Evolutionary conservation across 2,797 vertebrate genomes (phyloP).

Genomic region (Tolypeutes matacus): DNA sequence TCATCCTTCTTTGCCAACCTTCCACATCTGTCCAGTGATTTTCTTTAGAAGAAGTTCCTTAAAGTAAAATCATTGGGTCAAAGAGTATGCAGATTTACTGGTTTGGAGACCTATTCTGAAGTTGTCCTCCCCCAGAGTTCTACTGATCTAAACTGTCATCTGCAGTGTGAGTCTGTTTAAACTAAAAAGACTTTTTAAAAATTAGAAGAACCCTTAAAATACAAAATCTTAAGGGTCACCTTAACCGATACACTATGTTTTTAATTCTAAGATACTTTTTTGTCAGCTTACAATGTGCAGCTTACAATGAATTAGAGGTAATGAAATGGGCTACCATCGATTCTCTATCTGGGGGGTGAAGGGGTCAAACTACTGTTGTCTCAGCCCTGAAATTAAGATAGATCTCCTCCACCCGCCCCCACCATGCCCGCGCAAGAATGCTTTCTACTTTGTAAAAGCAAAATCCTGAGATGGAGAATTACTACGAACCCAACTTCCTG

Average conservation of each 20-base stretch:
- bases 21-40: background rate
- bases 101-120: background rate
- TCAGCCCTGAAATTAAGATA: background rate
- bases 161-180: background rate
- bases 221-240: background rate
- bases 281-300: background rate
- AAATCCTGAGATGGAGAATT: conserved; percentile 9
- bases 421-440: background rate
- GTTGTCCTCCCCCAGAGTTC: background rate
- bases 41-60: conserved; percentile 28
- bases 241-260: conserved; percentile 9
- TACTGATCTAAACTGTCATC: background rate
- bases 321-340: background rate
- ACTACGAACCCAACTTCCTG: conserved; percentile 3
- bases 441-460: background rate
- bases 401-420: background rate
- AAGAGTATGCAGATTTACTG: background rate
- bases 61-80: background rate
- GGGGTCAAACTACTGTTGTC: background rate
- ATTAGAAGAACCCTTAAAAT: background rate
- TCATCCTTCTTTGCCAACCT: background rate
- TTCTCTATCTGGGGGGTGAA: background rate
- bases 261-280: background rate
- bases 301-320: background rate
- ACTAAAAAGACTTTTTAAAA: background rate